Percentiles rank a stretch among this genome's conserved stretches.
These are phyloP conservation scores for Xestoiulus laeticollis DNA, from an alignment of 2,888 invertebrate genomes.

Conservation along the genomic window DNA sequence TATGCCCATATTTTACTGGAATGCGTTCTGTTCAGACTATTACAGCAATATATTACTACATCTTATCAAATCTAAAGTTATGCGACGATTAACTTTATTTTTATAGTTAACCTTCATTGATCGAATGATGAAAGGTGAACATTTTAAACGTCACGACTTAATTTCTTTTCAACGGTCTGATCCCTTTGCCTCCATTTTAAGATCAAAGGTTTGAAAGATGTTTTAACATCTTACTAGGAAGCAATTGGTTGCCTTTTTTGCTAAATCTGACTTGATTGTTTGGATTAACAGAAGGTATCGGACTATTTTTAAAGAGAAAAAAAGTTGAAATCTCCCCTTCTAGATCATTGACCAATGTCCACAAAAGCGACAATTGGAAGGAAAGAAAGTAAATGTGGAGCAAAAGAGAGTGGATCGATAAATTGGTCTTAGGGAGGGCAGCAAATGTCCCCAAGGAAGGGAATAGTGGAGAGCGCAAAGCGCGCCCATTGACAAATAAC, in stretches of 20 bases:
- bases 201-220: not conserved
- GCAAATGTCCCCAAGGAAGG: slow-evolving; percentile 38
- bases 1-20: no score
- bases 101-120: not conserved
- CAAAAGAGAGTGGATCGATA: slow-evolving; percentile 13
- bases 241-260: not conserved
- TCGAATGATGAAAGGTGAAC: not conserved
- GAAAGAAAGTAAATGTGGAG: slow-evolving; percentile 33
- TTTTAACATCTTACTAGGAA: slow-evolving; percentile 10
- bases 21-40: no score
- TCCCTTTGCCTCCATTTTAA: not conserved
- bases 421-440: slow-evolving; percentile 39
- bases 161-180: not conserved
- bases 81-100: not conserved
- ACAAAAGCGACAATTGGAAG: slow-evolving; percentile 25
- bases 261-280: slow-evolving; percentile 19
- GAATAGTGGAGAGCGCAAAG: slow-evolving; percentile 40
- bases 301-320: slow-evolving; percentile 15
- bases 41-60: not conserved
- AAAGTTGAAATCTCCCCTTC: slow-evolving; percentile 35
- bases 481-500: slow-evolving; percentile 43
- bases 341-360: slow-evolving; percentile 35
- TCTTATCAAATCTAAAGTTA: not conserved
- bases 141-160: not conserved
- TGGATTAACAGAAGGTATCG: slow-evolving; percentile 20